Evolutionary conservation across 2,797 vertebrate species (phyloP).

Genomic region (Borostomias antarcticus): DNA sequence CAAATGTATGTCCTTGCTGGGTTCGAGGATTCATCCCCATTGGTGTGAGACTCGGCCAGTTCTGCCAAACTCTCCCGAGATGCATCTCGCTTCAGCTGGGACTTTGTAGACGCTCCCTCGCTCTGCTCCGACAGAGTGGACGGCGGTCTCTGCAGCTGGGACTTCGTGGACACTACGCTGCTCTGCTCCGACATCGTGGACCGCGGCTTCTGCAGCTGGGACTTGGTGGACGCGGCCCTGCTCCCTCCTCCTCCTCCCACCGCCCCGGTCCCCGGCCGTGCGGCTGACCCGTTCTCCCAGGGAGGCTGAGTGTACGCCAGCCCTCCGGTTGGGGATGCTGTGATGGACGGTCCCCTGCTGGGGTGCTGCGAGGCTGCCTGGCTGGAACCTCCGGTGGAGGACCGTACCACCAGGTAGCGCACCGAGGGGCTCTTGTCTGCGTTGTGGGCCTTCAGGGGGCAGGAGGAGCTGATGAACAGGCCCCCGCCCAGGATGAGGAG

Average conservation of each 20-base stretch:
- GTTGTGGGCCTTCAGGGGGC: constrained; percentile 49
- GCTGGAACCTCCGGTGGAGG: constrained; percentile 57
- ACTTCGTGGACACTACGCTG: constrained; percentile 60
- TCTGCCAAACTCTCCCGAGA: constrained; percentile 40
- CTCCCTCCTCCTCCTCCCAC: constrained; percentile 49
- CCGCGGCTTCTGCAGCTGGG: constrained; percentile 54
- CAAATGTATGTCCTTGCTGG: constrained; percentile 69
- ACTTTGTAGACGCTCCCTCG: constrained; percentile 63
- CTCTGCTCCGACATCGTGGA: constrained; percentile 54
- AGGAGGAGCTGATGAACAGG: constrained; percentile 79
- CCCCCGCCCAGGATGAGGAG: constrained; percentile 86
- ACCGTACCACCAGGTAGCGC: constrained; percentile 68
- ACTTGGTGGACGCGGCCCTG: constrained; percentile 63
- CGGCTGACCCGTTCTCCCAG: constrained; percentile 25
- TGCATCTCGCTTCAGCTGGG: constrained; percentile 56
- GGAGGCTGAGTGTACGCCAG: constrained; percentile 21
- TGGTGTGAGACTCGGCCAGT: constrained; percentile 23
- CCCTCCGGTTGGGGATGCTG: constrained; percentile 20
- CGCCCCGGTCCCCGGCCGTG: too few relatives aligned
- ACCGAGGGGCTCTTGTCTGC: constrained; percentile 60
- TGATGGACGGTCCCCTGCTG: constrained; percentile 29
- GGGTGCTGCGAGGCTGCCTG: constrained; percentile 30
- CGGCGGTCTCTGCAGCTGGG: constrained; percentile 54
- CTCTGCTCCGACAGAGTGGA: constrained; percentile 54
- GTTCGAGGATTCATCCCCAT: constrained; percentile 44